A percentile compares a stretch with the other conserved stretches of the same genome.
Conservation (phyloP, 2,797 vertebrate genomes). For the Picus viridis region DNA sequence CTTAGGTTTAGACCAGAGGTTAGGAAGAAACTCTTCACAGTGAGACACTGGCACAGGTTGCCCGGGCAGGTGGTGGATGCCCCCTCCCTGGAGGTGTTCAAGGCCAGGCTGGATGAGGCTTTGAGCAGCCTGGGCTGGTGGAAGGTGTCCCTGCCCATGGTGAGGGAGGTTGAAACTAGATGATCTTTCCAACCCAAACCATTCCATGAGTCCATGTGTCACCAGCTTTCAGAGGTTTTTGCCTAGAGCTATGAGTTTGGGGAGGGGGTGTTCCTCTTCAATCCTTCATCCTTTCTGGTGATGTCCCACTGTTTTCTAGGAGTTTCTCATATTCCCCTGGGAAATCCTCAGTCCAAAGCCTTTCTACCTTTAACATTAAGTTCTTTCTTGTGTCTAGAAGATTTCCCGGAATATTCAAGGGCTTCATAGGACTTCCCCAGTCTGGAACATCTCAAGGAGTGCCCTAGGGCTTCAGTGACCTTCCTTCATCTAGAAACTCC, state of each 20-base stretch:
- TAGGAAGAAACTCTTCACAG: no score
- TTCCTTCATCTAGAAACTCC: not conserved
- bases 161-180: no score
- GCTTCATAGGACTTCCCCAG: not conserved
- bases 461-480: not conserved
- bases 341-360: not conserved
- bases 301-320: not conserved
- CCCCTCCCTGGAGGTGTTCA: no score
- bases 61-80: no score
- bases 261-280: not conserved
- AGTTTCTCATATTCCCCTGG: not conserved
- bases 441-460: not conserved
- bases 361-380: no score
- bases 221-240: no score
- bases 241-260: not conserved
- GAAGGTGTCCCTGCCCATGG: no score
- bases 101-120: no score
- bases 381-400: not conserved
- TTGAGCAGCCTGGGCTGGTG: no score
- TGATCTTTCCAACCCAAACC: no score
- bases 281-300: not conserved
- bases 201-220: not conserved
- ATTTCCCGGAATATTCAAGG: not conserved
- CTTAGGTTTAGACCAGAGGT: no score
- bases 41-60: no score